Evolutionary conservation across 2,797 vertebrate genomes (phyloP).

Genomic region (Schizopygopsis pylzovi): DNA sequence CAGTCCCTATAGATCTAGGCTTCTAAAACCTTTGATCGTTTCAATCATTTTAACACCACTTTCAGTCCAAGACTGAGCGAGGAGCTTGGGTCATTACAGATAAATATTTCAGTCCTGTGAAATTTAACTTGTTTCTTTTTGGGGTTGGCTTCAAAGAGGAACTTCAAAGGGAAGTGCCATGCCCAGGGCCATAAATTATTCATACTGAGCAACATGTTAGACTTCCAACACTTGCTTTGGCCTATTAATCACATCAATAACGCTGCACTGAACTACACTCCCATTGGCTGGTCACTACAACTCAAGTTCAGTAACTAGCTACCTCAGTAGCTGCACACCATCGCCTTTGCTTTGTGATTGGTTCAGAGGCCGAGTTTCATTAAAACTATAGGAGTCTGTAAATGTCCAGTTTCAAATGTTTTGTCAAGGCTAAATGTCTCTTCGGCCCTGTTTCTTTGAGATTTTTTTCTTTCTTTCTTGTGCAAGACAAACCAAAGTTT

Average conservation of each 20-base stretch:
- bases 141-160: slow-evolving; percentile 73
- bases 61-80: slow-evolving; percentile 63
- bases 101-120: slow-evolving; percentile 80
- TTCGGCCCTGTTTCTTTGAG: neutral
- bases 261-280: slow-evolving; percentile 54
- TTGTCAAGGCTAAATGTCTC: neutral
- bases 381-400: neutral
- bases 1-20: slow-evolving; percentile 3
- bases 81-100: slow-evolving; percentile 77
- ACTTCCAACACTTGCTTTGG: slow-evolving; percentile 72
- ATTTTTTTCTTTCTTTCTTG: neutral
- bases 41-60: slow-evolving; percentile 48
- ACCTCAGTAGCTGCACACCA: slow-evolving; percentile 26
- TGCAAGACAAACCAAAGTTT: neutral
- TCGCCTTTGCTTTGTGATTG: neutral
- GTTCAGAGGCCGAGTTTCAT: neutral
- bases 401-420: slow-evolving; percentile 10
- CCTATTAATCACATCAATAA: slow-evolving; percentile 76
- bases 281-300: slow-evolving; percentile 53
- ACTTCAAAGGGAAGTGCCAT: slow-evolving; percentile 79
- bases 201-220: slow-evolving; percentile 75
- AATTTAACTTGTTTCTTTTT: slow-evolving; percentile 75
- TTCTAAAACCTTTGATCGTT: slow-evolving; percentile 52
- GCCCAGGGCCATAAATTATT: slow-evolving; percentile 80
- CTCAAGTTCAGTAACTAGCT: slow-evolving; percentile 8